Evolutionary conservation across 1,140 invertebrate genomes (phyloP).

Genomic region (Agrypnia vestita): DNA sequence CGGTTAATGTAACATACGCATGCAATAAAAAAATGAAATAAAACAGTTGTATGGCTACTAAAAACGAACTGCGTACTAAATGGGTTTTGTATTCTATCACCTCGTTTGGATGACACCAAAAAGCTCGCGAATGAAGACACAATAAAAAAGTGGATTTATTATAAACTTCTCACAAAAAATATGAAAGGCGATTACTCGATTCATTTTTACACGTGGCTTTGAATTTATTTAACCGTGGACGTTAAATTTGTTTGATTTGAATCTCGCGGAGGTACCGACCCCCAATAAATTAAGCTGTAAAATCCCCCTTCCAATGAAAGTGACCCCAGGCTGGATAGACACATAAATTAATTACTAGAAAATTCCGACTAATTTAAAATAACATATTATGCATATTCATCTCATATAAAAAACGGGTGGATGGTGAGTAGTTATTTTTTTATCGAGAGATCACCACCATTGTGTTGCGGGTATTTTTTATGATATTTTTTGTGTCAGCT

Average conservation of each 20-base stretch:
- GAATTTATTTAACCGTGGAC: background rate
- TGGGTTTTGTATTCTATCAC: constrained; percentile 30
- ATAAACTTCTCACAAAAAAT: constrained; percentile 6
- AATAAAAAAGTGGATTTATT: background rate
- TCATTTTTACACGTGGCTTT: background rate
- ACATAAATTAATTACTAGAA: constrained; percentile 61
- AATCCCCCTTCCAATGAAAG: constrained; percentile 44
- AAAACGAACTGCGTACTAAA: constrained; percentile 32
- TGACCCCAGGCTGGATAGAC: constrained; percentile 52
- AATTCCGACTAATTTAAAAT: constrained; percentile 60
- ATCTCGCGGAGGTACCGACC: constrained; percentile 31
- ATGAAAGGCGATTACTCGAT: background rate
- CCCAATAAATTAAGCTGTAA: constrained; percentile 59
- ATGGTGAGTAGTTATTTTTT: constrained; percentile 15
- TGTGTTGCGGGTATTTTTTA: background rate
- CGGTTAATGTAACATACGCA: constrained; percentile 44
- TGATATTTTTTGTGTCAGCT: background rate
- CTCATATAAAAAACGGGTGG: constrained; percentile 38
- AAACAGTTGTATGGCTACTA: constrained; percentile 39
- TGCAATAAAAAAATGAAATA: constrained; percentile 45
- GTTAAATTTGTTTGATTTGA: background rate
- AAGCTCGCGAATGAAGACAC: background rate
- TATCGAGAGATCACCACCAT: constrained; percentile 30
- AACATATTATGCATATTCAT: constrained; percentile 60
- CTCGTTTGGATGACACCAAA: constrained; percentile 25